Percentiles rank a stretch among this genome's conserved stretches.
These are phyloP conservation scores for Portevinia maculata DNA, from an alignment of 2,888 invertebrate genomes.

Conservation along the genomic window DNA sequence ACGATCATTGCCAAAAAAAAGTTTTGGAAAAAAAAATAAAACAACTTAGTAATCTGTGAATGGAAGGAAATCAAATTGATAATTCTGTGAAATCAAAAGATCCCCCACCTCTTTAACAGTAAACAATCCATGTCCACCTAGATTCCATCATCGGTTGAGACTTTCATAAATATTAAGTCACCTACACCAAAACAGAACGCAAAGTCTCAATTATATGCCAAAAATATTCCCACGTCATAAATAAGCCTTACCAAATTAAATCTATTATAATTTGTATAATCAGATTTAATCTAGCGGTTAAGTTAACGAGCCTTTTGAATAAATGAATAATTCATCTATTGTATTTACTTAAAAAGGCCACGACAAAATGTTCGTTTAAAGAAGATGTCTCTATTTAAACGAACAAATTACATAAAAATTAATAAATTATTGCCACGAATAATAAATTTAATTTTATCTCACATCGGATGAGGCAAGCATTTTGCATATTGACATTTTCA, in stretches of 20 bases:
- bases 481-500: conserved; percentile 47
- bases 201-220: conserved; percentile 17
- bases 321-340: conserved; percentile 63
- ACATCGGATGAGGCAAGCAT: neutral
- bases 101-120: too few relatives aligned
- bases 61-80: too few relatives aligned
- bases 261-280: conserved; percentile 56
- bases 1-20: too few relatives aligned
- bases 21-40: too few relatives aligned
- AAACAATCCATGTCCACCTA: too few relatives aligned
- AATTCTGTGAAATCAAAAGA: too few relatives aligned
- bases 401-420: conserved; percentile 47
- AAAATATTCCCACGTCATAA: conserved; percentile 45
- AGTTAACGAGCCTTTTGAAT: conserved; percentile 54
- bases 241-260: conserved; percentile 36
- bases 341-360: neutral
- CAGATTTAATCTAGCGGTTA: conserved; percentile 62
- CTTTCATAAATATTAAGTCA: neutral
- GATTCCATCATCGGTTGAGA: too few relatives aligned
- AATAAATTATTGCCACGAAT: conserved; percentile 37
- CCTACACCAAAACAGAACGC: neutral
- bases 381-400: conserved; percentile 58
- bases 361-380: conserved; percentile 28
- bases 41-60: too few relatives aligned
- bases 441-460: conserved; percentile 16